phyloP scores from a whole-genome alignment of 2,113 vertebrate species.

The Lampris incognitus region DNA sequence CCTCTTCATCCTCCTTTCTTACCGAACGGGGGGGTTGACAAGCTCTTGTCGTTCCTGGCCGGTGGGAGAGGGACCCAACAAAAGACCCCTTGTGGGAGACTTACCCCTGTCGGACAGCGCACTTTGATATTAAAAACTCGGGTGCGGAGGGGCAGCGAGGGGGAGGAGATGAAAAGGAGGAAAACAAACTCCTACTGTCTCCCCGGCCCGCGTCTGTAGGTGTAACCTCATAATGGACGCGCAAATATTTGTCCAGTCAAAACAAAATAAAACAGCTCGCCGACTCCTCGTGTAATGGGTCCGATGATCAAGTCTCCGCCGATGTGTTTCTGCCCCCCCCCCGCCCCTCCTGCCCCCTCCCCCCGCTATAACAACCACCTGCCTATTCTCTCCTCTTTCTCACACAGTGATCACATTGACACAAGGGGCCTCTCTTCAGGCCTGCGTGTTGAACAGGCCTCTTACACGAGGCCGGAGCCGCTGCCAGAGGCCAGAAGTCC shows the following conservation, averaged over 20 bases:
- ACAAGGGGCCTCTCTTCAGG: slow-evolving; percentile 67
- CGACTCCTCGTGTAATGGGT: slow-evolving; percentile 65
- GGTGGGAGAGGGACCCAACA: slow-evolving; percentile 71
- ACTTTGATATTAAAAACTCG: slow-evolving; percentile 87
- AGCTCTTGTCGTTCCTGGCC: slow-evolving; percentile 78
- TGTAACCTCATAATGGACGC: slow-evolving; percentile 82
- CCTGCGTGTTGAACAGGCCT: slow-evolving; percentile 54
- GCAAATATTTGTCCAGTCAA: slow-evolving; percentile 85
- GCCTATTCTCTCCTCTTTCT: slow-evolving; percentile 62
- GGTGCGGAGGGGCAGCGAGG: slow-evolving; percentile 26
- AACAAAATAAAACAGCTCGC: slow-evolving; percentile 82
- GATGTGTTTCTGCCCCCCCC: slow-evolving; percentile 57
- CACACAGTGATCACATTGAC: slow-evolving; percentile 71
- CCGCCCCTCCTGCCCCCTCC: slow-evolving; percentile 43
- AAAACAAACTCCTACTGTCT: slow-evolving; percentile 86
- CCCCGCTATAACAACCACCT: slow-evolving; percentile 69
- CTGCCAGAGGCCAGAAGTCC: slow-evolving; percentile 69
- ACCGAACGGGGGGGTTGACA: slow-evolving; percentile 76
- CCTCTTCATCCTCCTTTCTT: slow-evolving; percentile 71
- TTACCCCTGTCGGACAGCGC: slow-evolving; percentile 79
- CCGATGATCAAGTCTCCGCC: slow-evolving; percentile 56
- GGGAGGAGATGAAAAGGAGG: slow-evolving; percentile 79
- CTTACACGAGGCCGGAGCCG: slow-evolving; percentile 59
- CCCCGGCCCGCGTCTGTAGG: slow-evolving; percentile 77
- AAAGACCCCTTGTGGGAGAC: slow-evolving; percentile 67